phyloP scores from a whole-genome alignment of 2,113 vertebrate species.

The Clarias gariepinus region DNA sequence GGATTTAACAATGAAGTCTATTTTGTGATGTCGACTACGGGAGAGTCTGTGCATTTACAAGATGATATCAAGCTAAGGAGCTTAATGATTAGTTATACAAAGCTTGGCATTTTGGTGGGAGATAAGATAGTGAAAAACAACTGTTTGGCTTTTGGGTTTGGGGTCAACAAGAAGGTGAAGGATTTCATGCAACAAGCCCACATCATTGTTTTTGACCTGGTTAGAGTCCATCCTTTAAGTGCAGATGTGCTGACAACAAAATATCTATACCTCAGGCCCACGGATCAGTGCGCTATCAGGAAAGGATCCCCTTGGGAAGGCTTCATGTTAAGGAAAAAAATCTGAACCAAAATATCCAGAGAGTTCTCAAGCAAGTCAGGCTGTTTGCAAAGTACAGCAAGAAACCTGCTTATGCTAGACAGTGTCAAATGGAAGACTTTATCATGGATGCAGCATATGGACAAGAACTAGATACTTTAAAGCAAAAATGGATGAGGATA shows the following conservation, averaged over 20 bases:
- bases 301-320: background rate
- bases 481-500: background rate
- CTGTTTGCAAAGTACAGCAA: background rate
- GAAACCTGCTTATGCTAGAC: background rate
- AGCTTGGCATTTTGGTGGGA: background rate
- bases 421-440: background rate
- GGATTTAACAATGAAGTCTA: slow-evolving; percentile 62
- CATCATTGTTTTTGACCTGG: background rate
- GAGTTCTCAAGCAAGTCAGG: background rate
- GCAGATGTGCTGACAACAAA: background rate
- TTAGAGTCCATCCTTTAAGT: background rate
- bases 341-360: background rate
- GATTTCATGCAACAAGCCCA: background rate
- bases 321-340: background rate
- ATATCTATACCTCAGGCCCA: background rate
- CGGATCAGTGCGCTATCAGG: background rate
- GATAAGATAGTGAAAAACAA: background rate
- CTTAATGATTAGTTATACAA: background rate
- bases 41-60: background rate
- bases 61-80: background rate
- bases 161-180: background rate
- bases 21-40: background rate
- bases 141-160: background rate
- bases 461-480: background rate
- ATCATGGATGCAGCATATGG: background rate